Evolutionary conservation across 2,113 vertebrate species (phyloP).

Genomic region (Ariopsis seemanni): DNA sequence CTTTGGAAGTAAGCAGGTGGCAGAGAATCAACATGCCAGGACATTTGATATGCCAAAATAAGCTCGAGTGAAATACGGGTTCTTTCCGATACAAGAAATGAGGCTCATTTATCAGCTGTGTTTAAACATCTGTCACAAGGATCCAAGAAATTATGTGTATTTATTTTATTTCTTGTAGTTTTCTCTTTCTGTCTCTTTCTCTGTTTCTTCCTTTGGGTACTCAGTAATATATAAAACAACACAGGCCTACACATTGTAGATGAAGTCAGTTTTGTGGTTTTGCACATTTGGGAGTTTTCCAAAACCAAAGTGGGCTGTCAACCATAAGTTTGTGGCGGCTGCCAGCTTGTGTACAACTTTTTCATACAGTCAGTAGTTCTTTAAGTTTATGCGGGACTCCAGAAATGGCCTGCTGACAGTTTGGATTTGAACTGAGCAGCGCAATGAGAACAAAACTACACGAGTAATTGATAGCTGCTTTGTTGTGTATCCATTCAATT

Average conservation of each 20-base stretch:
- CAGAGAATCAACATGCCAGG: constrained; percentile 27
- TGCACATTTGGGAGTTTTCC: constrained; percentile 19
- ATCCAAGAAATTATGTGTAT: constrained; percentile 32
- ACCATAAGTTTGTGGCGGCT: constrained; percentile 26
- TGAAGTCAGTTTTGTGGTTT: constrained; percentile 3
- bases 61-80: constrained; percentile 45
- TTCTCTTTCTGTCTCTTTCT: constrained; percentile 55
- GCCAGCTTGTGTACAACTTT: constrained; percentile 23
- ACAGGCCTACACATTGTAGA: neutral
- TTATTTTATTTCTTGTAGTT: constrained; percentile 44
- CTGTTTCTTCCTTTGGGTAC: constrained; percentile 32
- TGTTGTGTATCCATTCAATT: constrained; percentile 39
- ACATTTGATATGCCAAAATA: constrained; percentile 47
- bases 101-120: constrained; percentile 56
- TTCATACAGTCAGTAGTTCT: constrained; percentile 29
- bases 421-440: constrained; percentile 32
- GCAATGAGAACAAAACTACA: constrained; percentile 34
- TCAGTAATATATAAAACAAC: constrained; percentile 1
- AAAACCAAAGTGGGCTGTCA: constrained; percentile 25
- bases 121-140: constrained; percentile 53
- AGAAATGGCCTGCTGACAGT: constrained; percentile 26
- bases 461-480: constrained; percentile 43
- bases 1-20: constrained; percentile 21
- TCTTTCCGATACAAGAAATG: constrained; percentile 49
- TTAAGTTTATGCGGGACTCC: constrained; percentile 16